Percentiles rank a stretch among this genome's conserved stretches.
These are phyloP conservation scores for Sparus aurata DNA, from an alignment of 2,797 vertebrate species.

Conservation along the genomic window DNA sequence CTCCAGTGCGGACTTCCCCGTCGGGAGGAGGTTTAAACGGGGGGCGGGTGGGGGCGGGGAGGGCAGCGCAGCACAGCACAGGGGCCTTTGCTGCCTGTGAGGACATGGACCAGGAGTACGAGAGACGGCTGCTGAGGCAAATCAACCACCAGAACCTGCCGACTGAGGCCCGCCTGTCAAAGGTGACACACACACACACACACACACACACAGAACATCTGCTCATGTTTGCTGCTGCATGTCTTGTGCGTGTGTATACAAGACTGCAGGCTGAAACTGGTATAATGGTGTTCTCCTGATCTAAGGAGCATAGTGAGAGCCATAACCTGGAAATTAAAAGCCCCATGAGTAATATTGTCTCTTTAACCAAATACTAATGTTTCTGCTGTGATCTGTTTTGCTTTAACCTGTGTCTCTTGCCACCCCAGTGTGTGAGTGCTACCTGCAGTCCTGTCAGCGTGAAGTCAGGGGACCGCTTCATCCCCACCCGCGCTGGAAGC, in stretches of 20 bases:
- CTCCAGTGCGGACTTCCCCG: conserved; percentile 67
- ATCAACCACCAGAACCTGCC: conserved; percentile 89
- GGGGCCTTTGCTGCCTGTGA: conserved; percentile 48
- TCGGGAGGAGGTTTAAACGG: conserved; percentile 64
- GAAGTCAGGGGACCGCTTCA: conserved; percentile 88
- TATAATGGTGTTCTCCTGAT: neutral
- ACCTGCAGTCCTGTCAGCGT: conserved; percentile 84
- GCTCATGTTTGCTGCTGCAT: too few species aligned
- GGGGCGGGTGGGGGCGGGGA: conserved; percentile 37
- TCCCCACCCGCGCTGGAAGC: conserved; percentile 88
- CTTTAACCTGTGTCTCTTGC: neutral
- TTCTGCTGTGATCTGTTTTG: neutral
- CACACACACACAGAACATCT: too few species aligned
- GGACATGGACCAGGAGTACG: conserved; percentile 89
- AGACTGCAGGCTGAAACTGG: neutral
- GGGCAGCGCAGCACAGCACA: conserved; percentile 27
- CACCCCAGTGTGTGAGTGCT: conserved; percentile 75
- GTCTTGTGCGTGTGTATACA: neutral
- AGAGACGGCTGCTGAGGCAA: conserved; percentile 88
- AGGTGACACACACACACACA: conserved; percentile 68
- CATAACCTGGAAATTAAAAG: neutral
- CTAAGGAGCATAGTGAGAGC: neutral
- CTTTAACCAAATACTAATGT: neutral
- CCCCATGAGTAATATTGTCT: neutral
- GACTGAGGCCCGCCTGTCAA: conserved; percentile 76